Evolutionary conservation across 2,888 invertebrate species (phyloP).

Genomic region (Diogma glabrata): DNA sequence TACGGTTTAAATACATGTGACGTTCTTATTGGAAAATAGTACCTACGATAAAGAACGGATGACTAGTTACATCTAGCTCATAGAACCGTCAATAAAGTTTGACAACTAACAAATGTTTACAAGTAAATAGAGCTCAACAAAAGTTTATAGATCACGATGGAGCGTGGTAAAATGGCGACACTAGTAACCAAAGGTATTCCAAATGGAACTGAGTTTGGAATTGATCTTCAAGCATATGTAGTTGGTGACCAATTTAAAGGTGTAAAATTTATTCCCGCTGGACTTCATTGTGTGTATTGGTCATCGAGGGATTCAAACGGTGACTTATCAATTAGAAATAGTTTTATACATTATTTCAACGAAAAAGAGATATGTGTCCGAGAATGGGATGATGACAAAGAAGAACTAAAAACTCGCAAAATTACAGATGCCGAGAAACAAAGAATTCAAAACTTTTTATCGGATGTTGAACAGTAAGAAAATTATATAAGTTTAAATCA

Average conservation of each 20-base stretch:
- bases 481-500: background rate
- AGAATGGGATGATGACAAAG: constrained; percentile 70
- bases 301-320: constrained; percentile 53
- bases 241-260: constrained; percentile 84
- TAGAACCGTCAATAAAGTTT: too few relatives aligned
- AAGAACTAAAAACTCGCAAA: constrained; percentile 48
- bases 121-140: too few relatives aligned
- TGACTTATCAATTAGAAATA: constrained; percentile 61
- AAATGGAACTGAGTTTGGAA: constrained; percentile 88
- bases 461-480: constrained; percentile 25
- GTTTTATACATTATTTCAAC: constrained; percentile 77
- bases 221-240: constrained; percentile 83
- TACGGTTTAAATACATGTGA: too few relatives aligned
- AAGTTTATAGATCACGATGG: too few relatives aligned
- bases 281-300: constrained; percentile 87
- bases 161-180: constrained; percentile 63
- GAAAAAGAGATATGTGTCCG: constrained; percentile 73
- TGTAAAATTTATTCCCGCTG: constrained; percentile 97
- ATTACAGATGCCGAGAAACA: constrained; percentile 36
- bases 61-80: too few relatives aligned
- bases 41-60: too few relatives aligned
- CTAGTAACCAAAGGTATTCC: constrained; percentile 81
- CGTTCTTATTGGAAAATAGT: too few relatives aligned
- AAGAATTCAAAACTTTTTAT: constrained; percentile 29
- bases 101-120: too few relatives aligned